Evolutionary conservation across 1,140 invertebrate genomes (phyloP), one percentile per base, ranked within the genome.

Genomic region (Eciton burchellii): DNA sequence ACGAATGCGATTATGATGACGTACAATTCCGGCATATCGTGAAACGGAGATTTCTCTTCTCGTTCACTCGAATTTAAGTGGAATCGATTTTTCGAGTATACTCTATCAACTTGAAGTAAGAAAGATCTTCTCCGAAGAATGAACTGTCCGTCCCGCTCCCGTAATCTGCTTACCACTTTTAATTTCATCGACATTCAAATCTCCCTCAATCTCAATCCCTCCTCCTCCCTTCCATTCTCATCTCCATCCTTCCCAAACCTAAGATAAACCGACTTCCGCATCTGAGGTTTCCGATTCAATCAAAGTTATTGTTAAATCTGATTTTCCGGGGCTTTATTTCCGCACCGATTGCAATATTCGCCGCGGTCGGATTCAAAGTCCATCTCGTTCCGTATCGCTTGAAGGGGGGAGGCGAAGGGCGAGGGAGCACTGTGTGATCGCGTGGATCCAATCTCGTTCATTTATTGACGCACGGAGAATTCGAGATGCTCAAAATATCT

Each of bases 171-270:
- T n/a, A n/a, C n/a, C n/a, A n/a, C n/a, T 77, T 77, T 77, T 77
- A 77, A 77, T 77, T 21, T 12, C 62, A 47, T 63, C 62, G 47
- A 52, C 29, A 77, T 54, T 54, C 14, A 77, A 77, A 77, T 66
- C 47, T 65, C 60, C 66, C 3, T 14, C 73, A 76, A 65, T 65
- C 45, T 65, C 60, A 35, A 65, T 76, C 29, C 65, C 63, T 14
- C 19, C n/a, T n/a, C n/a, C n/a, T n/a, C n/a, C n/a, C n/a, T n/a
- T n/a, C n/a, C n/a, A n/a, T n/a, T n/a, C n/a, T n/a, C n/a, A n/a
- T n/a, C n/a, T n/a, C n/a, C n/a, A n/a, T n/a, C n/a, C n/a, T n/a
- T n/a, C n/a, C n/a, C n/a, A n/a, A n/a, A n/a, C n/a, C n/a, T n/a
- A 77, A 77, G 45, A 66, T 77, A 52, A 77, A 54, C 29, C 19